phyloP scores from a whole-genome alignment of 2,888 invertebrate genomes.

The Coleophora flavipennella region DNA sequence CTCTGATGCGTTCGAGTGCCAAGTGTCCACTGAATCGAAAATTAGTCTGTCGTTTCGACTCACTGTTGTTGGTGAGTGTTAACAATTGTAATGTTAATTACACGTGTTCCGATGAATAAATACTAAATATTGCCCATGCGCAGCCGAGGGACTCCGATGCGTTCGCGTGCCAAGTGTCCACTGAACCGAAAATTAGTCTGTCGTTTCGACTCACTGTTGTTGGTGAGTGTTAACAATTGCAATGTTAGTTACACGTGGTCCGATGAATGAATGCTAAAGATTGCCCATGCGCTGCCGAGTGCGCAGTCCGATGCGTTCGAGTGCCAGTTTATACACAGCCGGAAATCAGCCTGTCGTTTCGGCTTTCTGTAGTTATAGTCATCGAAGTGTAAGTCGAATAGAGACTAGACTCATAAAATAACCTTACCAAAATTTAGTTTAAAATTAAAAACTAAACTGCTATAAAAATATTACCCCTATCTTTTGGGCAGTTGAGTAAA shows the following conservation, averaged over 20 bases:
- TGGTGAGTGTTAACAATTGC: constrained; percentile 78
- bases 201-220: constrained; percentile 82
- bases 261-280: constrained; percentile 76
- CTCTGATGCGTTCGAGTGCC: constrained; percentile 92
- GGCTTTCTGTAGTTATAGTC: constrained; percentile 82
- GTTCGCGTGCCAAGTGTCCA: constrained; percentile 93
- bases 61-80: constrained; percentile 81
- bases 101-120: constrained; percentile 80
- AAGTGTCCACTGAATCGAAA: constrained; percentile 93
- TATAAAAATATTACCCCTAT: too few species aligned
- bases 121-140: constrained; percentile 66
- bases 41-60: constrained; percentile 82
- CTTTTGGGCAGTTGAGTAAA: too few species aligned
- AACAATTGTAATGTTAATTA: too few species aligned
- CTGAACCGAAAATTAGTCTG: constrained; percentile 89
- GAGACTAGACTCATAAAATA: too few species aligned
- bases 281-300: constrained; percentile 75
- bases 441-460: too few species aligned
- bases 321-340: constrained; percentile 94
- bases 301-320: constrained; percentile 93
- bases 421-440: too few species aligned
- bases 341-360: constrained; percentile 83
- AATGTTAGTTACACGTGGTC: too few species aligned
- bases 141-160: constrained; percentile 87
- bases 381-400: too few species aligned